A percentile compares a stretch with the other conserved stretches of the same genome.
phyloP scores from a whole-genome alignment of 2,797 vertebrate species.

The Gymnocypris eckloni region DNA sequence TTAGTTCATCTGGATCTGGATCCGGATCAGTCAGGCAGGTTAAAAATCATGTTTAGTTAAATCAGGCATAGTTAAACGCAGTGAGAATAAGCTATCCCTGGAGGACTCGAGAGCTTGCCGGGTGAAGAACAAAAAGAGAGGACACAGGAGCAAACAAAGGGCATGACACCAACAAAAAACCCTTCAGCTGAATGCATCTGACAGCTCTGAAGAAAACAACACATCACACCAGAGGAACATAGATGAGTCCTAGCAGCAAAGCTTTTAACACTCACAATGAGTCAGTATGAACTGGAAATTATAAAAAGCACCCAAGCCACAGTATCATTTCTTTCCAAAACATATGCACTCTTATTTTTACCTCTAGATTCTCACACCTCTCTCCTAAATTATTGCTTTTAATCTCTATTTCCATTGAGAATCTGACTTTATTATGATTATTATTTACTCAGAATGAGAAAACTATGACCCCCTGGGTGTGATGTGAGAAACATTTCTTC shows the following conservation, averaged over 20 bases:
- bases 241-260: slow-evolving; percentile 13
- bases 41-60: slow-evolving; percentile 31
- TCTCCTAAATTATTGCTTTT: neutral
- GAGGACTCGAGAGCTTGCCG: neutral
- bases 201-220: slow-evolving; percentile 33
- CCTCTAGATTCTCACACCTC: neutral
- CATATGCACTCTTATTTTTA: neutral
- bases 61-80: slow-evolving; percentile 3
- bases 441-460: neutral
- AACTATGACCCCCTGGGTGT: neutral
- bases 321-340: neutral
- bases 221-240: slow-evolving; percentile 23
- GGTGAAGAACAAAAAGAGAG: slow-evolving; percentile 24
- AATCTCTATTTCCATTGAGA: neutral
- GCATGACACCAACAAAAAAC: slow-evolving; percentile 25
- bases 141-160: slow-evolving; percentile 30
- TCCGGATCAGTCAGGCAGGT: slow-evolving; percentile 7
- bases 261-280: slow-evolving; percentile 35
- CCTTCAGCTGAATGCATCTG: slow-evolving; percentile 31
- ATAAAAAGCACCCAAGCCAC: neutral
- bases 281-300: slow-evolving; percentile 13
- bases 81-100: slow-evolving; percentile 7
- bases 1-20: slow-evolving; percentile 4
- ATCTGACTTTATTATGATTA: neutral
- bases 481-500: neutral